phyloP scores from a whole-genome alignment of 2,113 vertebrate species.

The Spilogale gracilis region DNA sequence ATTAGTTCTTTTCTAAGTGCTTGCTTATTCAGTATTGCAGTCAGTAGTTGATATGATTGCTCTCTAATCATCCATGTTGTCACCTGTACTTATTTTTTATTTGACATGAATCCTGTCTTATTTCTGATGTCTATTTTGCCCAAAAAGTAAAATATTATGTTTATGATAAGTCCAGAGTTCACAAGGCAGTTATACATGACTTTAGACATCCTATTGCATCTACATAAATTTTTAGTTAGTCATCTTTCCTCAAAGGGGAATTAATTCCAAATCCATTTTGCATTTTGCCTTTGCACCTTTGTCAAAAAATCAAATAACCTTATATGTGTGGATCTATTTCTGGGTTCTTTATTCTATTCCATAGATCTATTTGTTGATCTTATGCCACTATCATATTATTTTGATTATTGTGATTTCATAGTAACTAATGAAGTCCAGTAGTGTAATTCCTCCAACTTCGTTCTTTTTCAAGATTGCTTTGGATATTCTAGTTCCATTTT shows the following conservation, averaged over 20 bases:
- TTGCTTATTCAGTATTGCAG: background rate
- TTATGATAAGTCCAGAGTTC: background rate
- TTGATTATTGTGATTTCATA: background rate
- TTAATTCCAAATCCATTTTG: slow-evolving; percentile 47
- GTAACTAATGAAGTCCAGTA: background rate
- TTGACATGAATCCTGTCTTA: background rate
- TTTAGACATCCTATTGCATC: background rate
- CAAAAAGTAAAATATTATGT: background rate
- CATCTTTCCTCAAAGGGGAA: background rate
- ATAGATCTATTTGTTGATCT: background rate
- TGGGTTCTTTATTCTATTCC: background rate
- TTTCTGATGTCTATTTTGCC: background rate
- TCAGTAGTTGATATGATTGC: background rate
- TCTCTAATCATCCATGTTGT: background rate
- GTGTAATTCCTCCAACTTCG: background rate
- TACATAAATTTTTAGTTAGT: background rate
- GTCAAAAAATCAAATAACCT: background rate
- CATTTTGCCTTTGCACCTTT: slow-evolving; percentile 15
- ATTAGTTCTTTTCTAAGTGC: background rate
- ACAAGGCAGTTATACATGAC: background rate
- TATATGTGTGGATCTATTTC: background rate
- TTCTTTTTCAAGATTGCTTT: slow-evolving; percentile 29
- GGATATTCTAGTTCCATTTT: background rate
- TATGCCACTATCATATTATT: background rate
- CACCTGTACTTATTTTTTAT: background rate